A percentile compares a stretch with the other conserved stretches of the same genome.
These are phyloP conservation scores for Campoletis sonorensis DNA, from an alignment of 1,140 invertebrate species.

Conservation along the genomic window DNA sequence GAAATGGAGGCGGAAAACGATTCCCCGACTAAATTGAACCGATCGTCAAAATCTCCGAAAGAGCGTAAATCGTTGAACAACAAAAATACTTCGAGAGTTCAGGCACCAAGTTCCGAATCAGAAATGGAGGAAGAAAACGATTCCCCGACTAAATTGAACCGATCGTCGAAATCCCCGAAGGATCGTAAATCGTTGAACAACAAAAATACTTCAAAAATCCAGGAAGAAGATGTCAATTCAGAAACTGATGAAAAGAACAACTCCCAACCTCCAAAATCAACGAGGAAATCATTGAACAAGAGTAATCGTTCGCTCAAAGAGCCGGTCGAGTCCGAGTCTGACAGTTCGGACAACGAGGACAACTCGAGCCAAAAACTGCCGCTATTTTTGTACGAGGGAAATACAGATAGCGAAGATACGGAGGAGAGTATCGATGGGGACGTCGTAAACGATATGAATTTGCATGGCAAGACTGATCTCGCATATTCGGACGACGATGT, in stretches of 20 bases:
- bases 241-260: slow-evolving; percentile 6
- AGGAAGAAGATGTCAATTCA: background rate
- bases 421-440: slow-evolving; percentile 61
- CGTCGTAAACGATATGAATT: slow-evolving; percentile 65
- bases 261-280: background rate
- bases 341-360: background rate
- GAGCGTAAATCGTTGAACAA: background rate
- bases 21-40: background rate
- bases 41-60: background rate
- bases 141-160: background rate
- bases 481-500: slow-evolving; percentile 67
- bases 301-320: background rate
- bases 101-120: background rate
- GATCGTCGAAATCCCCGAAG: background rate
- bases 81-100: background rate
- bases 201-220: background rate
- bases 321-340: background rate
- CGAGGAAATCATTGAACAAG: background rate
- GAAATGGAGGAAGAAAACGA: background rate
- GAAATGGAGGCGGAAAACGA: slow-evolving; percentile 16
- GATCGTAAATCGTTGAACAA: background rate
- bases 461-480: slow-evolving; percentile 53
- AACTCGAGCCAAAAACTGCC: slow-evolving; percentile 18
- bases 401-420: slow-evolving; percentile 15
- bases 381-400: slow-evolving; percentile 41